Evolutionary conservation across 2,113 vertebrate genomes (phyloP).

Genomic region (Merops nubicus): DNA sequence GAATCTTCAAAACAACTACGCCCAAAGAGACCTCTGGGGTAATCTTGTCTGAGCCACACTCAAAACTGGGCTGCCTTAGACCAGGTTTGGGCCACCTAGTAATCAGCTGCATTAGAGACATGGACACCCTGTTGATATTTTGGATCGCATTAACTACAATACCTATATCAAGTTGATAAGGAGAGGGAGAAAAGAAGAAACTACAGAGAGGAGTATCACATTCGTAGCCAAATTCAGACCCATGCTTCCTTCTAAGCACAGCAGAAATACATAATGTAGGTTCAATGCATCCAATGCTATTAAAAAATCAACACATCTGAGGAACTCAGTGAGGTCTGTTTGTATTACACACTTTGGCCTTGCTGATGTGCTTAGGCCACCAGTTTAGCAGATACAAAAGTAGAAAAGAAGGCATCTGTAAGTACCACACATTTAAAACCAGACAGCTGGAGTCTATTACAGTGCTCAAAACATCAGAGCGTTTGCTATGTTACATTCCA

Average conservation of each 20-base stretch:
- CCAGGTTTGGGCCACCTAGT: not conserved
- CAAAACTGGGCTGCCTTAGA: not conserved
- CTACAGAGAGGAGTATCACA: not conserved
- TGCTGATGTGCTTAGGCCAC: fast-evolving
- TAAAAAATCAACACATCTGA: not conserved
- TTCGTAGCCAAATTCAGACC: not conserved
- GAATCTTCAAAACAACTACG: not conserved
- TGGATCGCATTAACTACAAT: not conserved
- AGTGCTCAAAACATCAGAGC: not conserved
- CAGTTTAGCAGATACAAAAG: not conserved
- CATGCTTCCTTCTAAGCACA: not conserved
- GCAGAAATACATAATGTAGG: not conserved
- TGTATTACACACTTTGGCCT: not conserved
- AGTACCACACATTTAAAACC: not conserved
- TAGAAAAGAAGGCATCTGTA: not conserved
- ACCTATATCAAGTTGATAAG: not conserved
- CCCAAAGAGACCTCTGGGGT: not conserved
- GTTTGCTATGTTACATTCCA: not conserved
- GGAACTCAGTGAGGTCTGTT: not conserved
- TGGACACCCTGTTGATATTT: not conserved
- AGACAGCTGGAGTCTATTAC: not conserved
- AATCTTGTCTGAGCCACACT: not conserved
- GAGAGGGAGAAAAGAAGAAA: not conserved
- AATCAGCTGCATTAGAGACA: not conserved
- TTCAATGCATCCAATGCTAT: not conserved